Conservation (phyloP, 2,113 vertebrate genomes). For the Hylia prasina region DNA sequence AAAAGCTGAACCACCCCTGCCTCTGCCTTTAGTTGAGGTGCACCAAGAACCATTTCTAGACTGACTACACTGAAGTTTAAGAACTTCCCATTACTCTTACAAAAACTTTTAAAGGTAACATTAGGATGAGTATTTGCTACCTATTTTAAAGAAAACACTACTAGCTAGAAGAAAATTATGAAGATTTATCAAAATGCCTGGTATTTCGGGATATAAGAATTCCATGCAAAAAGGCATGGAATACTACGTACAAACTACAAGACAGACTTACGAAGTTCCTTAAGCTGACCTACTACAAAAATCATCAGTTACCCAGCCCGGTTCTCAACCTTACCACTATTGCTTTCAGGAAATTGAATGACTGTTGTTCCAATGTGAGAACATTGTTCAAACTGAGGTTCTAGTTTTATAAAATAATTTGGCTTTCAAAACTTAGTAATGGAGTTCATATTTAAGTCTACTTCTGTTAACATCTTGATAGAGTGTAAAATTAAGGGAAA, state of each 20-base stretch:
- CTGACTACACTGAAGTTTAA: not conserved
- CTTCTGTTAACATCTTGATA: not conserved
- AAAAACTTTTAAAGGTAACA: not conserved
- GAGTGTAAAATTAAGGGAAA: not conserved
- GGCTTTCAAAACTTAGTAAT: not conserved
- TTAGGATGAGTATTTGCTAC: not conserved
- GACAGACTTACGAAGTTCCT: not conserved
- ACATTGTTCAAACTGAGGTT: not conserved
- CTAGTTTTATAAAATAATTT: not conserved
- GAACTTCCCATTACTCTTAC: not conserved
- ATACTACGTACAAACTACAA: not conserved
- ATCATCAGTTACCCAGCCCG: not conserved
- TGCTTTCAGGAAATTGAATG: not conserved
- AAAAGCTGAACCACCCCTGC: not conserved
- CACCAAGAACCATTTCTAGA: not conserved
- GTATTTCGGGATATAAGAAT: not conserved
- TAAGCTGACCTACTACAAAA: not conserved
- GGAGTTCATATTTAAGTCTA: not conserved
- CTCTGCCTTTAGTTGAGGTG: not conserved
- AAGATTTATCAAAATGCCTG: not conserved
- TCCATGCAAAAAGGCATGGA: not conserved
- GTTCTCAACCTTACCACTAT: not conserved
- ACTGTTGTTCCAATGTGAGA: not conserved
- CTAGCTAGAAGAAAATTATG: not conserved
- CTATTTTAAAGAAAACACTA: not conserved